Base-by-base conservation (phyloP, 2,113 vertebrate genomes). In the Notechis scutatus region DNA sequence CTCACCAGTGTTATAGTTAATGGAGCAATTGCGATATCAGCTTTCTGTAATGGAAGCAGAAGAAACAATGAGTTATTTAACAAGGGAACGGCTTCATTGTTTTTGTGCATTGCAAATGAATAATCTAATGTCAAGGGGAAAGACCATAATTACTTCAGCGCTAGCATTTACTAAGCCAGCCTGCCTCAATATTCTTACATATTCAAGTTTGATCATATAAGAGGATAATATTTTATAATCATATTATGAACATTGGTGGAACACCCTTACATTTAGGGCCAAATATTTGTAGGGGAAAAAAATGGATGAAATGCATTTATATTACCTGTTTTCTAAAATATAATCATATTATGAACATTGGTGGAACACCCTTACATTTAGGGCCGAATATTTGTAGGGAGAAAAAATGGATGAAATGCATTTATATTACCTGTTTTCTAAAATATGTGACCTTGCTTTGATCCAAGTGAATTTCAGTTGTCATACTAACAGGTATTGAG, bases 1-100 rank as follows among this genome's bases (percentile, higher is more conserved):
- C 99, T 98, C 95, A 99, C 99, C 96, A 99, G 95, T 74, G 99
- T 99, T 96, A 99, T 99, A 95, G 99, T 99, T 97, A 99, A 95
- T 61, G 99, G 99, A 95, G 99, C 99, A 1, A 99, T 99, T 42
- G 99, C 99, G 93, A 99, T 99, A 92, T 99, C 99, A 1, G 99
- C 99, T 99, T 99, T 99, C 99, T 99, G 97, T 50, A 98, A 98
- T 93, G 95, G 92, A 97, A 97, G 94, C 92, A 96, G 64, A 93
- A 93, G 90, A 96, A 92, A 39, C 92, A 93, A 96, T 92, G 95
- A 89, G 90, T 55, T 64, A 92, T 87, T 42, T 89, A 95, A 64
- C 11, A 92, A 90, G 94, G 90, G 39, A 95, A 69, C 14, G 12
- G 14, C 24, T 96, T 93, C 0, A 52, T 92, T 94, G 94, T 69